Evolutionary conservation across 2,888 invertebrate genomes (phyloP).

Genomic region (Neoaliturus tenellus): DNA sequence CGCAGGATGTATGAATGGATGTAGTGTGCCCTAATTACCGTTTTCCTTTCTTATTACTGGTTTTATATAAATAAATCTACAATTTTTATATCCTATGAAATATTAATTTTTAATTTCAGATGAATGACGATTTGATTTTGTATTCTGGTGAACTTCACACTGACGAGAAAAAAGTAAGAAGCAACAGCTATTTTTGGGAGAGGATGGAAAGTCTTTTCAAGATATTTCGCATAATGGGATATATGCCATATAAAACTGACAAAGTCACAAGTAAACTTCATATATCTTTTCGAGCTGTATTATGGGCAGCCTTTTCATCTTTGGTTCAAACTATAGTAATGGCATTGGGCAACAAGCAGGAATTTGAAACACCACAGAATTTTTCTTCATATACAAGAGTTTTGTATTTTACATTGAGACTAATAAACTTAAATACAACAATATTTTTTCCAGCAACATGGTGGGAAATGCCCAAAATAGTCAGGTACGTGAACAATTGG

Average conservation of each 20-base stretch:
- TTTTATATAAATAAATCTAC: too few relatives aligned
- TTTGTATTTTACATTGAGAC: background rate
- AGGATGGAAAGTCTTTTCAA: background rate
- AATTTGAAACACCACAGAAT: background rate
- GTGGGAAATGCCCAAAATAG: constrained; percentile 16
- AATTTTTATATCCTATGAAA: too few relatives aligned
- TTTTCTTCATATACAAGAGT: background rate
- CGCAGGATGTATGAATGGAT: too few relatives aligned
- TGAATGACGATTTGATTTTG: background rate
- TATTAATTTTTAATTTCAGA: background rate
- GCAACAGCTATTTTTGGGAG: background rate
- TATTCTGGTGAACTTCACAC: background rate
- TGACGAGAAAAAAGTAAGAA: background rate
- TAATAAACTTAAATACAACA: background rate
- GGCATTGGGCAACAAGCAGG: background rate
- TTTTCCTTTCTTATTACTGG: too few relatives aligned
- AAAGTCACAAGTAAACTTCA: background rate
- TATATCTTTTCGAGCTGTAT: background rate
- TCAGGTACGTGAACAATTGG: background rate
- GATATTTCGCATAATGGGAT: constrained; percentile 12
- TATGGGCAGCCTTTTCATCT: background rate
- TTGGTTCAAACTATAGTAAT: background rate
- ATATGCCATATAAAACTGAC: background rate
- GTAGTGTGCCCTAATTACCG: too few relatives aligned
- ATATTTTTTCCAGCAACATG: background rate